Evolutionary conservation across 2,797 vertebrate genomes (phyloP).

Genomic region (Thaleichthys pacificus): DNA sequence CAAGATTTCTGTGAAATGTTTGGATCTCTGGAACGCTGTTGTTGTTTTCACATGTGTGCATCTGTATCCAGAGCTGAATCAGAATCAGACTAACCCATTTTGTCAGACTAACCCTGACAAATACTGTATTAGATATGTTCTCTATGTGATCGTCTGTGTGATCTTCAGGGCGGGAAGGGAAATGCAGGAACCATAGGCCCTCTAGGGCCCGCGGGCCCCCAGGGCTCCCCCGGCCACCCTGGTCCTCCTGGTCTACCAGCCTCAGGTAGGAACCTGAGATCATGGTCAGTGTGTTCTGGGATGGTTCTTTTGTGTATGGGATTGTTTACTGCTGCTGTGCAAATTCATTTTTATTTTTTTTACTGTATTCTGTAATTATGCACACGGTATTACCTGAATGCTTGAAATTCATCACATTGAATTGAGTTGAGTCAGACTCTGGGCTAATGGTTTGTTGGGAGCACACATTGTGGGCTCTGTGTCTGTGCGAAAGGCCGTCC

Average conservation of each 20-base stretch:
- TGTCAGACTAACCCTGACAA: neutral
- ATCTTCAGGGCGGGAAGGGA: slow-evolving; percentile 87
- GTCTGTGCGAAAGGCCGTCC: slow-evolving; percentile 21
- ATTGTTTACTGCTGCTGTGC: too few species aligned
- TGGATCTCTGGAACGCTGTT: slow-evolving; percentile 6
- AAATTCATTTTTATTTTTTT: too few species aligned
- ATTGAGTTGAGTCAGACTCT: neutral
- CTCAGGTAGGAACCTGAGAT: slow-evolving; percentile 76
- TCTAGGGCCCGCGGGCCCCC: slow-evolving; percentile 87
- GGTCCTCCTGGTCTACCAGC: slow-evolving; percentile 86
- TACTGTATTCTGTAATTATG: too few species aligned
- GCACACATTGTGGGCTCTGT: neutral
- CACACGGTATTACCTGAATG: too few species aligned
- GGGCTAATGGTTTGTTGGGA: neutral
- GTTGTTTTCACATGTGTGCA: neutral
- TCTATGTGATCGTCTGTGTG: slow-evolving; percentile 17
- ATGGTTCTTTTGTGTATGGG: too few species aligned
- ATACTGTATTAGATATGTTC: neutral
- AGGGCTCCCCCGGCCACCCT: slow-evolving; percentile 85
- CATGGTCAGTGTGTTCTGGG: neutral
- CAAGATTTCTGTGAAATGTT: neutral
- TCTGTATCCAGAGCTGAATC: neutral
- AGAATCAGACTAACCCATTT: neutral
- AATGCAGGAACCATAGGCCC: slow-evolving; percentile 79
- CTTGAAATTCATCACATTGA: too few species aligned